Conservation (phyloP, 23 tunicate genomes). For the Ascidia mentula region DNA sequence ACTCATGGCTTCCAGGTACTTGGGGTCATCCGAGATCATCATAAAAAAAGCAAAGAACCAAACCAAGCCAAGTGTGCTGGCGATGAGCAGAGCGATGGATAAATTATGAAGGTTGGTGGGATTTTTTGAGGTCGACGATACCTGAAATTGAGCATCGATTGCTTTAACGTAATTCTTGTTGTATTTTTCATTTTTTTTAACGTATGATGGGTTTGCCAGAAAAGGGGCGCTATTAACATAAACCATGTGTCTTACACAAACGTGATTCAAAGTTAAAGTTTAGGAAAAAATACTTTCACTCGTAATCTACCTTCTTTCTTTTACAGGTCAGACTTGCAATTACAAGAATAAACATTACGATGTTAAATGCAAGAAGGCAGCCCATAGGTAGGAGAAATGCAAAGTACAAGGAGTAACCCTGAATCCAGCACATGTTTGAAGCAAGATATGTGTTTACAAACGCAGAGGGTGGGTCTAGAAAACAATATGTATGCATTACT, state of each 20-base stretch:
- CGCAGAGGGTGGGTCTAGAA: not conserved
- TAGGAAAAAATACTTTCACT: no score
- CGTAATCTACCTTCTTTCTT: constrained; percentile 39
- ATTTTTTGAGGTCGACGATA: not conserved
- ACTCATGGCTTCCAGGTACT: not conserved
- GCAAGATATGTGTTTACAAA: constrained; percentile 28
- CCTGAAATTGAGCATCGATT: not conserved
- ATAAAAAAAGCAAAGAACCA: constrained; percentile 8
- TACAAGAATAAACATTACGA: constrained; percentile 27
- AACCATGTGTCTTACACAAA: no score
- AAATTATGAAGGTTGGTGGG: not conserved
- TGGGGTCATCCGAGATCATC: constrained; percentile 11
- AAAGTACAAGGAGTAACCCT: constrained; percentile 44
- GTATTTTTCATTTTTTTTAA: no score
- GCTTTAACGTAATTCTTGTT: no score
- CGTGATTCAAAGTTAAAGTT: no score
- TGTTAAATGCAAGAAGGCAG: constrained; percentile 37
- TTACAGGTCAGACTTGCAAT: constrained; percentile 18
- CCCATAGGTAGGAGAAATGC: constrained; percentile 57
- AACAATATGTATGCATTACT: no score
- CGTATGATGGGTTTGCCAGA: no score
- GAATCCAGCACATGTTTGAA: constrained; percentile 63
- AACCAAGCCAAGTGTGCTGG: constrained; percentile 10
- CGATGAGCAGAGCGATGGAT: not conserved
- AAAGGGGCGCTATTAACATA: no score